Base-by-base conservation (phyloP, 2,113 vertebrate genomes). In the Tachysurus fulvidraco region DNA sequence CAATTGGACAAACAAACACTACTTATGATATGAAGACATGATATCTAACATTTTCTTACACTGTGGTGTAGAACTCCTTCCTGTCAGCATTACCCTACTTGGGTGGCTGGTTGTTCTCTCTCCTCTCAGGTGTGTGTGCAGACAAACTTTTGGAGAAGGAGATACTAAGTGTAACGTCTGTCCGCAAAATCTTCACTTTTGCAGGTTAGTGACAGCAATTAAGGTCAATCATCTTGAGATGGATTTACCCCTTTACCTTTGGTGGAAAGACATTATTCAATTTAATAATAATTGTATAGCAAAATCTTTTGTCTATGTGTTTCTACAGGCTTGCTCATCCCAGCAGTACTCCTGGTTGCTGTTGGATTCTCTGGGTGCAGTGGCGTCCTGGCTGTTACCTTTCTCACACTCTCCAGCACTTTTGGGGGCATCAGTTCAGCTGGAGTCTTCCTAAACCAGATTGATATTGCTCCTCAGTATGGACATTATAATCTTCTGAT, bases 381-480 rank as follows among this genome's bases (percentile, higher is more conserved):
- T 88, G 92, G 94, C 41, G 28, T 67, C 5, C 90, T 93, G 78
- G 92, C 92, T 4, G 92, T 95, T 83, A 90, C 91, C 44, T 94
- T 95, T 86, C 94, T 96, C 87, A 95, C 93, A 0, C 83, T 95
- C 36, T 94, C 94, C 76, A 79, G 85, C 1, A 91, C 91, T 19
- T 25, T 93, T 0, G 94, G 92, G n/a, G 95, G 92, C 12, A 28
- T 21, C 87, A 92, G 90, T 1, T 81, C 92, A 6, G 71, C 94
- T 1, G 96, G 96, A 74, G 94, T 96, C 89, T 95, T 85, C 88
- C 93, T 96, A 23, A 96, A 96, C 93, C 96, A 96, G 83, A 94
- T 96, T 1, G 96, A 96, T 91, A 96, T 96, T 25, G 96, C 95
- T 2, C 96, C 96, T 7, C 92, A 93, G 95, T 96, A 88, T 30